Percentiles rank a stretch among this genome's conserved stretches.
phyloP scores from a whole-genome alignment of 2,797 vertebrate species.

The Sebastes oblongus region DNA sequence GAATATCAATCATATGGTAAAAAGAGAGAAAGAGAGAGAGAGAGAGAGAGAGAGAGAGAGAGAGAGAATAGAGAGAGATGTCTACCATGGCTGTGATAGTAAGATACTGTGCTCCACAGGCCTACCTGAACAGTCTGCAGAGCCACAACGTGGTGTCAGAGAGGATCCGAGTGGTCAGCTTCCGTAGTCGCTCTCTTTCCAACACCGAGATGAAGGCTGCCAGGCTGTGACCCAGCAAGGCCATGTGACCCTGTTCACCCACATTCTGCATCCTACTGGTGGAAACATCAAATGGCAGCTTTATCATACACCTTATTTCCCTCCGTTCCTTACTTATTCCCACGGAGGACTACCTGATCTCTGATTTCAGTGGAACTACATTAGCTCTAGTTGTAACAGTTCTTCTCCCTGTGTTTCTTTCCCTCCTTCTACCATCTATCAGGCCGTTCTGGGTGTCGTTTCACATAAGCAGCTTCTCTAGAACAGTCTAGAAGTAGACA shows the following conservation, averaged over 20 bases:
- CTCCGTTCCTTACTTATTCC: not conserved
- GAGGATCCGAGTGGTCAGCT: slow-evolving; percentile 92
- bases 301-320: not conserved
- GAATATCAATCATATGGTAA: too few relatives aligned
- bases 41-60: too few relatives aligned
- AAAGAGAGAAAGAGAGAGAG: too few relatives aligned
- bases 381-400: not conserved
- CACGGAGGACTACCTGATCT: not conserved
- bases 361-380: not conserved
- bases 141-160: slow-evolving; percentile 97
- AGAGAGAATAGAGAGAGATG: too few relatives aligned
- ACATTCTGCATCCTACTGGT: slow-evolving; percentile 88
- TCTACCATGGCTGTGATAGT: not conserved
- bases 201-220: slow-evolving; percentile 95
- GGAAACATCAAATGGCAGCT: slow-evolving; percentile 18
- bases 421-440: not conserved
- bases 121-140: slow-evolving; percentile 94
- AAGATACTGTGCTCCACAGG: not conserved
- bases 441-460: not conserved
- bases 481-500: too few relatives aligned
- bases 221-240: slow-evolving; percentile 94
- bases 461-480: not conserved
- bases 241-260: slow-evolving; percentile 94
- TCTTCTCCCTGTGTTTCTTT: not conserved
- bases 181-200: slow-evolving; percentile 89